Evolutionary conservation across 2,113 vertebrate genomes (phyloP).

Genomic region (Oxygymnocypris stewartii): DNA sequence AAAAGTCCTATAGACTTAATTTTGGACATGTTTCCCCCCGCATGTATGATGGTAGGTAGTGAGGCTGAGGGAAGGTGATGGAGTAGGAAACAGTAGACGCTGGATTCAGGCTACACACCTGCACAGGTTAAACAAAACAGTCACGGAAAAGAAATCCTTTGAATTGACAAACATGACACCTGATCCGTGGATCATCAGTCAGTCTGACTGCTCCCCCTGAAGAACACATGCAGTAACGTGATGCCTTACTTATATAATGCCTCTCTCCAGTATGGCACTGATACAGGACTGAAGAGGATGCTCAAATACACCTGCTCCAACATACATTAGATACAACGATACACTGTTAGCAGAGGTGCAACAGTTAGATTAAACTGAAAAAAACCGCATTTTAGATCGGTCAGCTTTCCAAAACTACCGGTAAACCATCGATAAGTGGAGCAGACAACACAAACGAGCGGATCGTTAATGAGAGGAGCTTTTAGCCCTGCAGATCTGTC

Average conservation of each 20-base stretch:
- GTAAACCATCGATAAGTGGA: neutral
- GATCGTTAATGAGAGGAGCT: constrained; percentile 41
- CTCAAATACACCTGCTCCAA: constrained; percentile 55
- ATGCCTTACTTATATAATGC: constrained; percentile 59
- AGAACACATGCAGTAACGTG: constrained; percentile 58
- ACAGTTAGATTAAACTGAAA: neutral
- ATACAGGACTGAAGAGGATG: constrained; percentile 43
- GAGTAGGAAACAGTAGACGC: constrained; percentile 17
- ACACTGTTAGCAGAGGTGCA: neutral
- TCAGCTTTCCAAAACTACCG: neutral
- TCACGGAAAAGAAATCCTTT: constrained; percentile 49
- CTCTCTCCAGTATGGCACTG: constrained; percentile 43
- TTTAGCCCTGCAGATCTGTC: constrained; percentile 24
- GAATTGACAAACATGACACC: constrained; percentile 57
- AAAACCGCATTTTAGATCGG: no score
- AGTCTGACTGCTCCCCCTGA: constrained; percentile 61
- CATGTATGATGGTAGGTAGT: neutral
- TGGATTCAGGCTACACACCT: constrained; percentile 39
- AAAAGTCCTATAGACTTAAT: neutral
- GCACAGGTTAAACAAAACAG: constrained; percentile 45
- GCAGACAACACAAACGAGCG: neutral
- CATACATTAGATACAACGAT: neutral
- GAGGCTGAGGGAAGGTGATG: neutral
- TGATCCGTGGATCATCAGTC: constrained; percentile 56
- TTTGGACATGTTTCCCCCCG: neutral